Base-by-base conservation (phyloP, 2,888 invertebrate species). In the Drosophila tripunctata region DNA sequence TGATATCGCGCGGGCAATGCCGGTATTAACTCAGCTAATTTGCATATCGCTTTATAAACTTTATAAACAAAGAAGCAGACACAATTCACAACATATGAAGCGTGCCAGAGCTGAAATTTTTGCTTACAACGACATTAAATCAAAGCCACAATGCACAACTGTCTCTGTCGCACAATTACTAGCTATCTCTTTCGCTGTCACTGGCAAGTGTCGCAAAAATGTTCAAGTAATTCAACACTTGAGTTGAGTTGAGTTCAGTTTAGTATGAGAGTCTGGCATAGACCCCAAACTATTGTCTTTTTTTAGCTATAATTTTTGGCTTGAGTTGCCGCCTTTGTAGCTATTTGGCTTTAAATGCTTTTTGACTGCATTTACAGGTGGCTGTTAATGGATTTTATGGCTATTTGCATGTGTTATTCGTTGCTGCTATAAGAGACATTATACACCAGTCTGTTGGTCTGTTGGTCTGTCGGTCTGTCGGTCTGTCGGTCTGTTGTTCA, bases 371-470 rank as follows among this genome's bases (percentile, higher is more conserved):
- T 78, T 84, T 82, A 71, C 84, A 78, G 67, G 33, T 72, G 71
- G 22, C 62, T 73, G 85, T 70, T 87, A 85, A 87, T 85, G 74
- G 66, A 64, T 66, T 87, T 84, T 84, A 87, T 84, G 76, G 31
- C 30, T 5, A 12, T 54, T 54, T 41, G 45, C 36, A 40, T 44
- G 41, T n/a, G 24, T 31, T 64, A 52, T 52, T 44, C 35, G 48
- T 33, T 45, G 17, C 44, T 47, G 56, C 44, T 47, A 51, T 45
- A 5, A 24, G 47, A 55, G 38, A n/a, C 15, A 36, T 38, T 50
- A 50, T 47, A 10, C 27, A 10, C 27, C 15, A 21, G 47, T 19
- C 50, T 30, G 24, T 19, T 40, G 30, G 31, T 55, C 50, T 30
- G 24, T 19, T 40, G 30, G 31, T 55, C 50, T 30, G 24, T 19